These are phyloP conservation scores for Danio choprae DNA, from an alignment of 2,797 vertebrate species.

Conservation along the genomic window DNA sequence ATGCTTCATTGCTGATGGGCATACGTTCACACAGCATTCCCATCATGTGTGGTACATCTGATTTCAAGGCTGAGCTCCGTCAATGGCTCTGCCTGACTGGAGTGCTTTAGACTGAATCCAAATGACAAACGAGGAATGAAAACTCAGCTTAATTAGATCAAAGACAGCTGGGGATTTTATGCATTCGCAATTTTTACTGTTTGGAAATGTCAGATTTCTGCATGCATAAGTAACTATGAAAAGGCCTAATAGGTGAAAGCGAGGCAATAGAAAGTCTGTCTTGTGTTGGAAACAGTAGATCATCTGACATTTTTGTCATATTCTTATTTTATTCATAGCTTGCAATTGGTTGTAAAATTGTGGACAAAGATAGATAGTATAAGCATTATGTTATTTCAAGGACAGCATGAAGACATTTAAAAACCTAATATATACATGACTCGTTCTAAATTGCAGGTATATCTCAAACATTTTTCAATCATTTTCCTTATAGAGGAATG, in stretches of 20 bases:
- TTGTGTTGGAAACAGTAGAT: conserved; percentile 4
- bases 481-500: no score
- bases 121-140: conserved; percentile 38
- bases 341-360: not conserved
- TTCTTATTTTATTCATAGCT: not conserved
- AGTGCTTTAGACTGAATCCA: conserved; percentile 37
- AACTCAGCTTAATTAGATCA: conserved; percentile 45
- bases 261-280: not conserved
- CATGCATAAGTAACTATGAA: conserved; percentile 47
- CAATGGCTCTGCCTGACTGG: conserved; percentile 37
- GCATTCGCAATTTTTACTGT: conserved; percentile 39
- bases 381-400: not conserved
- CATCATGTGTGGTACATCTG: conserved; percentile 46
- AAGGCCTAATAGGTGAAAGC: conserved; percentile 31
- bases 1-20: conserved; percentile 25
- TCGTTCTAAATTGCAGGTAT: no score
- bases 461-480: no score
- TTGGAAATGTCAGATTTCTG: conserved; percentile 55
- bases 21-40: conserved; percentile 26
- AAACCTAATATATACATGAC: no score
- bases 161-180: conserved; percentile 50
- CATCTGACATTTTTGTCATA: conserved; percentile 1
- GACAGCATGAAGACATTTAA: not conserved
- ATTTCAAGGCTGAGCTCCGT: conserved; percentile 41
- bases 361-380: not conserved